phyloP scores from a whole-genome alignment of 1,140 invertebrate species.

The Zelostemma sp. region DNA sequence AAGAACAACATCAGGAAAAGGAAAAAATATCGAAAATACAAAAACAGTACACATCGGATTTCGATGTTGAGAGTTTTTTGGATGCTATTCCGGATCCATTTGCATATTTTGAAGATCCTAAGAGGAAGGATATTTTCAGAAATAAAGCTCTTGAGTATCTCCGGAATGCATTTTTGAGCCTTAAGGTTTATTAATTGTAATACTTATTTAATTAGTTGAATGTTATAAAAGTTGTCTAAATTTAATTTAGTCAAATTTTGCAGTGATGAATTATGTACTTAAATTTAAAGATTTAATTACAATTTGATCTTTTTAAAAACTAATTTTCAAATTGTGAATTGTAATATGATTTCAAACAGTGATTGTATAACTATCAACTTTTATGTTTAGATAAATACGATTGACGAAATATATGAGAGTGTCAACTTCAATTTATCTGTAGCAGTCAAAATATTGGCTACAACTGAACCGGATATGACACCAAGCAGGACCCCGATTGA shows the following conservation, averaged over 20 bases:
- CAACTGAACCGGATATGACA: background rate
- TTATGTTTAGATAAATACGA: slow-evolving; percentile 4
- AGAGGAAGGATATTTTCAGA: slow-evolving; percentile 29
- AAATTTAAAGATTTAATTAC: too few relatives aligned
- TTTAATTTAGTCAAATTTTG: too few relatives aligned
- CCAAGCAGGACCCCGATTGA: too few relatives aligned
- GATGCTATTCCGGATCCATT: slow-evolving; percentile 68
- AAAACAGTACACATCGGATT: slow-evolving; percentile 53
- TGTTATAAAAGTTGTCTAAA: too few relatives aligned
- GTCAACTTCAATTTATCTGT: slow-evolving; percentile 51
- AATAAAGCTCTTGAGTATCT: slow-evolving; percentile 35
- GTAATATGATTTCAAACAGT: too few relatives aligned
- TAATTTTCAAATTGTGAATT: too few relatives aligned
- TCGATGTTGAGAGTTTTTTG: slow-evolving; percentile 67
- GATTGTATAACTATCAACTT: too few relatives aligned
- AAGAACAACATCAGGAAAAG: slow-evolving; percentile 10
- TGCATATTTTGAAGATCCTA: slow-evolving; percentile 61
- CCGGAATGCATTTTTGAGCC: slow-evolving; percentile 21
- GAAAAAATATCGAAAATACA: background rate
- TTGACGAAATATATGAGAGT: slow-evolving; percentile 64
- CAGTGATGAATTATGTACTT: too few relatives aligned
- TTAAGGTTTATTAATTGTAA: slow-evolving; percentile 7
- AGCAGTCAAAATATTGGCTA: background rate
- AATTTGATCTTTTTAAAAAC: too few relatives aligned
- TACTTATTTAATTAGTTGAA: background rate